Evolutionary conservation across 2,888 invertebrate species (phyloP).

Genomic region (Cactoblastis cactorum): DNA sequence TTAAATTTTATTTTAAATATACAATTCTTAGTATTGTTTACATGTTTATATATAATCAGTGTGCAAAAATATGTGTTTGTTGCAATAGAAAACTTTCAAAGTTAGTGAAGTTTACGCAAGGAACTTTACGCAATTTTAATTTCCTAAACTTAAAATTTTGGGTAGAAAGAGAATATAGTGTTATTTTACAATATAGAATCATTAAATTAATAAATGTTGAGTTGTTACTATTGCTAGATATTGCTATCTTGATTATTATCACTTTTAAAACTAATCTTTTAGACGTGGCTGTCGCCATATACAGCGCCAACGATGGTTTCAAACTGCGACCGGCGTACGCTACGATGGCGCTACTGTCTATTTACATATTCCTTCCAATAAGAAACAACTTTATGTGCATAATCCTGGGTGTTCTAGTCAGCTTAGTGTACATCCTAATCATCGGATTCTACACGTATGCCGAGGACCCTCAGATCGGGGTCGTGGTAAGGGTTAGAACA

Average conservation of each 20-base stretch:
- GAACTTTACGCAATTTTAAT: too few species aligned
- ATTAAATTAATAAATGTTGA: background rate
- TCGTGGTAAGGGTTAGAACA: constrained; percentile 50
- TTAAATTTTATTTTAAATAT: too few species aligned
- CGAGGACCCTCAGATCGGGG: constrained; percentile 43
- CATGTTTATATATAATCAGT: too few species aligned
- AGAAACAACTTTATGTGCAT: constrained; percentile 85
- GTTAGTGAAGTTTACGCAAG: too few species aligned
- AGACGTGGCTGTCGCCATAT: constrained; percentile 84
- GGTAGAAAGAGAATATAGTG: too few species aligned
- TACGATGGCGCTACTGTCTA: constrained; percentile 85
- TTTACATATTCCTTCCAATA: constrained; percentile 91
- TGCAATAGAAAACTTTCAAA: too few species aligned
- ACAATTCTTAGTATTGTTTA: too few species aligned
- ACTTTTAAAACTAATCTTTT: constrained; percentile 33
- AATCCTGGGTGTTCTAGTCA: constrained; percentile 83
- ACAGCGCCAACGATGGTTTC: constrained; percentile 76
- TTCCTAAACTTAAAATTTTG: too few species aligned
- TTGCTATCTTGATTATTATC: too few species aligned
- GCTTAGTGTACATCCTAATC: constrained; percentile 81
- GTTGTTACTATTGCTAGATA: too few species aligned
- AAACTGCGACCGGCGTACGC: constrained; percentile 84
- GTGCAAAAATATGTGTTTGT: too few species aligned
- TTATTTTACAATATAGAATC: too few species aligned
- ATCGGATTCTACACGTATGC: constrained; percentile 59